These are phyloP conservation scores for Agelas oroides DNA, from an alignment of 37 sponge, comb jelly and placozoan species.

Conservation along the genomic window DNA sequence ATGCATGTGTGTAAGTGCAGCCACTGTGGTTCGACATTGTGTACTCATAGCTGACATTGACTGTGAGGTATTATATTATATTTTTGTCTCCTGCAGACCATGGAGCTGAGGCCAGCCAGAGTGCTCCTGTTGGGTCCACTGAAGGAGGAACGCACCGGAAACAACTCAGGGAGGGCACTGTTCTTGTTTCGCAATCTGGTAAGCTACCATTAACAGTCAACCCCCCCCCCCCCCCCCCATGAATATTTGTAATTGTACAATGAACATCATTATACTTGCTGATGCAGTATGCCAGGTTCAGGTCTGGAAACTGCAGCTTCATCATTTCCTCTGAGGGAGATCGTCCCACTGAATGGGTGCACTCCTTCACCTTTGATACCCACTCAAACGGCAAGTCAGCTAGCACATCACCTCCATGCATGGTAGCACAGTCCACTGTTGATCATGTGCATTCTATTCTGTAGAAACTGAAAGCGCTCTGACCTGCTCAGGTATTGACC, in stretches of 20 bases:
- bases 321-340: constrained; percentile 18
- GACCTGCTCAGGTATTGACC: constrained; percentile 24
- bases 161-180: constrained; percentile 17
- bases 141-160: background rate
- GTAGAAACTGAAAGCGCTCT: background rate
- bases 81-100: background rate
- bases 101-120: constrained; percentile 16
- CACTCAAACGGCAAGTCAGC: constrained; percentile 16
- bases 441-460: too few relatives aligned
- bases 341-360: background rate
- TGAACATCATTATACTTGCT: too few relatives aligned
- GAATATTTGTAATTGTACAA: too few relatives aligned
- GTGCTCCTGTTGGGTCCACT: background rate
- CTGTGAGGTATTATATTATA: too few relatives aligned
- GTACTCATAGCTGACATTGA: too few relatives aligned
- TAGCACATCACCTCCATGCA: background rate
- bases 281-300: constrained; percentile 61
- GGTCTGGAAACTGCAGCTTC: constrained; percentile 71
- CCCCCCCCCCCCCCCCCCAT: too few relatives aligned
- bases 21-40: too few relatives aligned
- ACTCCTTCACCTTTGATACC: constrained; percentile 51
- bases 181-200: constrained; percentile 51
- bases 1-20: background rate
- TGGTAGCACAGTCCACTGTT: too few relatives aligned
- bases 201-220: background rate